Base-by-base conservation (phyloP, 2,113 vertebrate species). In the Phylloscopus whistleri region DNA sequence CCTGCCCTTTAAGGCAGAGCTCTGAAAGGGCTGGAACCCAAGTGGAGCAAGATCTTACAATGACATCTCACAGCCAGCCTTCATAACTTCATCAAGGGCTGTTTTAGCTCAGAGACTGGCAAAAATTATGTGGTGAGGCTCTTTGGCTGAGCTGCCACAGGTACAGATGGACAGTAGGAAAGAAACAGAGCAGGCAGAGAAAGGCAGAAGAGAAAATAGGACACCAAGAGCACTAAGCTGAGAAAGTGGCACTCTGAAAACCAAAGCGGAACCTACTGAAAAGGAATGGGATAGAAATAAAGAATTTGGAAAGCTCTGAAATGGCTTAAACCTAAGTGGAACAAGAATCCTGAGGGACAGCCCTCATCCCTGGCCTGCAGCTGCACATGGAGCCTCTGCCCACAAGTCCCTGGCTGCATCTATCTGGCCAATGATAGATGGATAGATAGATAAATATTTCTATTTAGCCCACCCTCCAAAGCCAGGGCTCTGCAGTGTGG, bases 401-500 rank as follows among this genome's bases (percentile, higher is more conserved):
- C 37, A 51, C 13, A 11, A 26, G 3, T 20, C 26, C 16, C 52
- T 43, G 62, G 30, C 52, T 35, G 35, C 0, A 4, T 49, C 20
- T 35, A 9, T 20, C 24, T 35, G 43, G 10, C 31, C 52, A 16
- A 0, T 51, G 26, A 11, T 37, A 37, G 37, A 37, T 37, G 37
- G 37, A 37, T 37, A 37, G 37, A 37, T 37, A 37, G 37, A 37
- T 37, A 37, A 37, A 37, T 37, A 37, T 37, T 37, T 37, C 26
- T 2, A 2, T 0, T 2, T 1, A 35, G 26, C 72, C 24, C 21
- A 14, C 10, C 10, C 24, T 66, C 59, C 20, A 51, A 43, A 76
- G 31, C 26, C 62, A 59, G 14, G 13, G 44, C 21, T 76, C 37
- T 59, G 62, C 53, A 59, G 7, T 11, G 16, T 35, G 31, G 17